phyloP scores from a whole-genome alignment of 30 jellyfish, hydroid and myxozoan genomes.

The Morbakka virulenta region DNA sequence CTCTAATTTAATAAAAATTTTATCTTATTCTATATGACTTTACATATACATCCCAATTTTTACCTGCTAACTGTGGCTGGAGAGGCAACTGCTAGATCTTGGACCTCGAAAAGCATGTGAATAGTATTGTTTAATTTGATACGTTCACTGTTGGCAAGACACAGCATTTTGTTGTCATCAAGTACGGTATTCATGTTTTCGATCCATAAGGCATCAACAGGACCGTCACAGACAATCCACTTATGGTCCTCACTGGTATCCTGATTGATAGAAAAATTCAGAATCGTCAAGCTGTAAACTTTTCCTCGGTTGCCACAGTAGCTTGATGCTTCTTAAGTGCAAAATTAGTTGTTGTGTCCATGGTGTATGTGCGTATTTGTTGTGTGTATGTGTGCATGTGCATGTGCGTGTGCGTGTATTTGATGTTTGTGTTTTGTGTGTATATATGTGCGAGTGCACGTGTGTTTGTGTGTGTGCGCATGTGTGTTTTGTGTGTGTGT shows the following conservation, averaged over 20 bases:
- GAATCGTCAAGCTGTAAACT: too few species aligned
- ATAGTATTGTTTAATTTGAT: slow-evolving; percentile 77
- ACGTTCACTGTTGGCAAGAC: slow-evolving; percentile 94
- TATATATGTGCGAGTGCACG: too few species aligned
- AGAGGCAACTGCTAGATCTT: slow-evolving; percentile 93
- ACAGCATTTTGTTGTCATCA: slow-evolving; percentile 93
- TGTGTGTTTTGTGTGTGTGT: too few species aligned
- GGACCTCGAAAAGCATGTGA: slow-evolving; percentile 93
- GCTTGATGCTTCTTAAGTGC: too few species aligned
- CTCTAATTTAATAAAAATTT: too few species aligned
- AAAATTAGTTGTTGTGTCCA: not conserved
- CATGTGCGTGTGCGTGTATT: too few species aligned
- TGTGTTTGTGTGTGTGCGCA: too few species aligned
- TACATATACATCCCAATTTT: not conserved
- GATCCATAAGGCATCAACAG: slow-evolving; percentile 96
- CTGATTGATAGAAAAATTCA: slow-evolving; percentile 14
- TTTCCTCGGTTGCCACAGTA: too few species aligned
- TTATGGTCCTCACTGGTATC: slow-evolving; percentile 90
- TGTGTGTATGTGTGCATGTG: too few species aligned
- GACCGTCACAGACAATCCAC: slow-evolving; percentile 97
- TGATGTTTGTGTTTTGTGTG: too few species aligned
- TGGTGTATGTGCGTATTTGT: too few species aligned
- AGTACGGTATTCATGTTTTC: slow-evolving; percentile 96
- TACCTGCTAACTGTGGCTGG: slow-evolving; percentile 98
- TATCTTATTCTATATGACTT: too few species aligned